A percentile compares a stretch with the other conserved stretches of the same genome.
These are phyloP conservation scores for Macrophya annulata DNA, from an alignment of 2,888 invertebrate genomes.

Conservation along the genomic window DNA sequence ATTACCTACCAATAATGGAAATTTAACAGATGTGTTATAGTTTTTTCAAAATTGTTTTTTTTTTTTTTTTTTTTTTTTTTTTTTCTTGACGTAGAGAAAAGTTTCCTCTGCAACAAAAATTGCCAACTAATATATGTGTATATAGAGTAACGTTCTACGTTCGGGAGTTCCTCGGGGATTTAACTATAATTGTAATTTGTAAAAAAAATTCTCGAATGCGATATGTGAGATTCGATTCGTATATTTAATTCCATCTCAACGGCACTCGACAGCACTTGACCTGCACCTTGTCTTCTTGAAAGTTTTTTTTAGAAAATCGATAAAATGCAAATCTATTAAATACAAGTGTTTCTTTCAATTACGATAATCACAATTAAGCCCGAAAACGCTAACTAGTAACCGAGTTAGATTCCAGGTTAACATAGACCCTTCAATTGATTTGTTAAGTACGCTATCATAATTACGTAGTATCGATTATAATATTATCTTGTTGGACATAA, in stretches of 20 bases:
- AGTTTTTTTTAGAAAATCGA: conserved; percentile 32
- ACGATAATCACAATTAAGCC: conserved; percentile 44
- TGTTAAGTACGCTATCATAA: conserved; percentile 66
- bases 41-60: not conserved
- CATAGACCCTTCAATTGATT: conserved; percentile 67
- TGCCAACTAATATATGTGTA: not conserved
- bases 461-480: conserved; percentile 64
- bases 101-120: conserved; percentile 20
- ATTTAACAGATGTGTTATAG: not conserved
- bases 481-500: conserved; percentile 55
- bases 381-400: conserved; percentile 66
- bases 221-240: conserved; percentile 41
- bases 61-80: not conserved
- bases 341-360: conserved; percentile 42
- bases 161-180: not conserved
- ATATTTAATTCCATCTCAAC: conserved; percentile 39
- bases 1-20: too few species aligned
- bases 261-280: conserved; percentile 44
- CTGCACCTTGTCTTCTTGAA: conserved; percentile 52
- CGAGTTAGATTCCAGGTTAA: conserved; percentile 67
- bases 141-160: not conserved
- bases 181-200: not conserved
- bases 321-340: conserved; percentile 24
- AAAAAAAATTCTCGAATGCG: conserved; percentile 33
- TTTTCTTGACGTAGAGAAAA: conserved; percentile 31